Conservation (phyloP, 2,113 vertebrate genomes). For the Podarcis raffonei region DNA sequence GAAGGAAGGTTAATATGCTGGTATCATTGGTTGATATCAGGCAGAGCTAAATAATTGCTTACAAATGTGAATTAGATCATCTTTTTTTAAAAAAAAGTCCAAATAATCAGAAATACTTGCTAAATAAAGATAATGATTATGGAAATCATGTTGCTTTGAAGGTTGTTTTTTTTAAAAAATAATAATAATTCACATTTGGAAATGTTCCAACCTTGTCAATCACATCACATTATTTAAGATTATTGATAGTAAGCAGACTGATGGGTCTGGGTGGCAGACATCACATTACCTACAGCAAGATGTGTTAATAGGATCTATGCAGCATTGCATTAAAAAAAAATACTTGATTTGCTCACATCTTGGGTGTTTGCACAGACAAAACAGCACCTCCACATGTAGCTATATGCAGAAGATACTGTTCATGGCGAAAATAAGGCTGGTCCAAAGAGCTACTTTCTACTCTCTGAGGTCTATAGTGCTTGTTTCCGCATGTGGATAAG, state of each 20-base stretch:
- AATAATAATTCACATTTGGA: conserved; percentile 30
- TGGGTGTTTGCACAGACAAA: not conserved
- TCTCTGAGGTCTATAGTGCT: not conserved
- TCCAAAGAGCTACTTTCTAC: not conserved
- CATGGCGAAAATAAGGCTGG: not conserved
- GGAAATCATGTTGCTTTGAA: not conserved
- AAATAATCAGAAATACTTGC: not conserved
- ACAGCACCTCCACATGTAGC: not conserved
- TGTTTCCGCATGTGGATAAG: not conserved
- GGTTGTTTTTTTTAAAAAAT: not conserved
- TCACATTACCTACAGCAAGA: not conserved
- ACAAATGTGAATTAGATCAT: conserved; percentile 8
- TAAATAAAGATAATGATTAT: not conserved
- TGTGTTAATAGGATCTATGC: conserved; percentile 9
- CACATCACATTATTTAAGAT: conserved; percentile 21
- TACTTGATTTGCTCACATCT: not conserved
- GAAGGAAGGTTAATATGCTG: not conserved
- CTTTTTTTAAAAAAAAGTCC: not conserved
- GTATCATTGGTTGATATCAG: conserved; percentile 19
- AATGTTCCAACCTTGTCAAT: conserved; percentile 24
- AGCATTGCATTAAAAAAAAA: conserved; percentile 4
- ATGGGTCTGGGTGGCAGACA: conserved; percentile 31
- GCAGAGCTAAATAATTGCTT: conserved; percentile 16
- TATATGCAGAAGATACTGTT: not conserved
- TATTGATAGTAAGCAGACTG: conserved; percentile 26